A percentile compares a stretch with the other conserved stretches of the same genome.
These are phyloP conservation scores for Stomatorhinus ivindoensis DNA, from an alignment of 2,113 vertebrate genomes.

Conservation along the genomic window DNA sequence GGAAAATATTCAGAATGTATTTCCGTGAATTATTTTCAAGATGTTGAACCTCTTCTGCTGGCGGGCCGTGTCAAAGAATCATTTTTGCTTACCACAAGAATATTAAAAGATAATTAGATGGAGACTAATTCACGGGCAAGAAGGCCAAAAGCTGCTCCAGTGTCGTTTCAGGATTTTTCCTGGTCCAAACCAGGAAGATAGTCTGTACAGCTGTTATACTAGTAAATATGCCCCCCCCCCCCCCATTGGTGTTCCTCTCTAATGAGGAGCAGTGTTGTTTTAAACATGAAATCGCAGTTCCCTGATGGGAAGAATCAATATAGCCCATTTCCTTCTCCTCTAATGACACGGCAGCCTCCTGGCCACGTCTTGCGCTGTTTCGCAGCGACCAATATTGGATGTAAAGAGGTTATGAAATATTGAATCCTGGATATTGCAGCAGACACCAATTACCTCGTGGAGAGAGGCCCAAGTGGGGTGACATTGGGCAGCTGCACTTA, in stretches of 20 bases:
- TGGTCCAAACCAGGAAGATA: background rate
- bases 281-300: slow-evolving; percentile 65
- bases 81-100: background rate
- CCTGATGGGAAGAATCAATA: slow-evolving; percentile 60
- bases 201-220: slow-evolving; percentile 18
- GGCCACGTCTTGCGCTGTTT: slow-evolving; percentile 54
- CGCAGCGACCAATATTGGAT: slow-evolving; percentile 59
- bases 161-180: background rate
- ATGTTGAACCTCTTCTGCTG: background rate
- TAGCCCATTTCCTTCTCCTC: slow-evolving; percentile 61
- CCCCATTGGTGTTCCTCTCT: slow-evolving; percentile 46
- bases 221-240: slow-evolving; percentile 15
- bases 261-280: slow-evolving; percentile 73
- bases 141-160: background rate
- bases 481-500: background rate
- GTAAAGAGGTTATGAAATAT: slow-evolving; percentile 69
- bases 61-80: background rate
- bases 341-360: slow-evolving; percentile 55
- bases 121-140: background rate
- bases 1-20: background rate
- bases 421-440: slow-evolving; percentile 60
- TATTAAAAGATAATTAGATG: background rate
- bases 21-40: background rate
- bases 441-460: slow-evolving; percentile 60
- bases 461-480: slow-evolving; percentile 42